Base-by-base conservation (phyloP, 2,888 invertebrate species). In the Watsonalla cultraria region DNA sequence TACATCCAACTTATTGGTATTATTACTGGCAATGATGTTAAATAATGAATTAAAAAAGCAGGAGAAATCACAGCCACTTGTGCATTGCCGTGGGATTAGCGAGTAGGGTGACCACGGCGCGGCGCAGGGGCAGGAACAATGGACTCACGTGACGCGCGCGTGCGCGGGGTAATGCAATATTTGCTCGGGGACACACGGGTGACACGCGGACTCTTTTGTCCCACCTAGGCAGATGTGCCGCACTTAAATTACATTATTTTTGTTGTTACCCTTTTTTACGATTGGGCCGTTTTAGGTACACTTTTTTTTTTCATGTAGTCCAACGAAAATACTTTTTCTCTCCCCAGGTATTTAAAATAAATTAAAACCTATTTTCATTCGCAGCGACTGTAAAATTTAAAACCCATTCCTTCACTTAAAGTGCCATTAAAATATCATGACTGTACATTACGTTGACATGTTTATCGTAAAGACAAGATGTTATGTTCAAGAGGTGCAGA, bases 171-270 rank as follows among this genome's bases (percentile, higher is more conserved):
- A 86, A 84, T 84, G 89, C 84, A 86, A 87, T 89, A 88, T 89
- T 90, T 89, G 89, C 84, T 82, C 87, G 76, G 80, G 64, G 86
- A 86, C 86, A 84, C 87, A 87, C 88, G 86, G 82, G 84, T 76
- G 87, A 87, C 87, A 82, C 86, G 90, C 70, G 61, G 57, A 63
- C 61, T 64, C 78, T 72, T 78, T 84, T 82, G 81, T 84, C 77
- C 84, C 84, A 83, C 82, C 86, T 62, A 54, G 65, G 49, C 86
- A 86, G 87, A 64, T 75, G 78, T 80, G 68, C 61, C 58, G 54
- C 58, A 60, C 52, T 34, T 7, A 47, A 7, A 7, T 48, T 46
- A 9, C 6, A 46, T 33, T 14, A 14, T 11, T 47, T 51, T n/a
- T 47, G 7, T 46, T 15, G 45, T 34, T 51, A 52, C 42, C 42